A percentile compares a stretch with the other conserved stretches of the same genome.
Conservation (phyloP, 2,113 vertebrate genomes). For the Nothoprocta perdicaria region DNA sequence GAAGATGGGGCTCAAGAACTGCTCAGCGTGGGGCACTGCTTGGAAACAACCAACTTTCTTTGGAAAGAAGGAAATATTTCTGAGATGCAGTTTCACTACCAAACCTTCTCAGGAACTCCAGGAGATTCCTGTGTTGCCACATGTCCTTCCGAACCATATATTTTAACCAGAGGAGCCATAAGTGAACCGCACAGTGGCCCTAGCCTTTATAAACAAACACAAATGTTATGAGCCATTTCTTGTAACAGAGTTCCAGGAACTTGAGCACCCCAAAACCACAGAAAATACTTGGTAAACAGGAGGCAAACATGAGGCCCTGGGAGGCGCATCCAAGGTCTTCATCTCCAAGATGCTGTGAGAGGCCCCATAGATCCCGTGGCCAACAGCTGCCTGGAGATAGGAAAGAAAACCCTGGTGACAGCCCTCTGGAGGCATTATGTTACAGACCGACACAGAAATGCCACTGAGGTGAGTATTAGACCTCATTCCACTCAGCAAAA, state of each 20-base stretch:
- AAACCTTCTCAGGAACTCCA: background rate
- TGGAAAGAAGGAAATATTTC: background rate
- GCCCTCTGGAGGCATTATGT: background rate
- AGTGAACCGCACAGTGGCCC: rapidly evolving
- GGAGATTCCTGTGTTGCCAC: background rate
- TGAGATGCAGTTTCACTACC: background rate
- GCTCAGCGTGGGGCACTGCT: background rate
- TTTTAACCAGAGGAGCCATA: background rate
- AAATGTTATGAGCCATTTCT: rapidly evolving
- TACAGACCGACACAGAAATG: background rate
- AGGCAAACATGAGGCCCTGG: background rate
- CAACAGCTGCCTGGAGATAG: rapidly evolving
- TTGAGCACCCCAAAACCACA: rapidly evolving
- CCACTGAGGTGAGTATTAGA: background rate
- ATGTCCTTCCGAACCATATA: background rate
- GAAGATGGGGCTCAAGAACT: background rate
- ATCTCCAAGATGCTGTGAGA: background rate
- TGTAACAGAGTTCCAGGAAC: background rate
- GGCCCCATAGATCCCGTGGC: background rate
- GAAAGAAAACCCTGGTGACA: background rate
- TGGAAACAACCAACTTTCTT: background rate
- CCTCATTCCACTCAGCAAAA: background rate
- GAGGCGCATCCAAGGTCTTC: background rate
- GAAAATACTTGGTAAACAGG: background rate
- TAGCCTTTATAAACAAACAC: background rate